Base-by-base conservation (phyloP, 2,888 invertebrate genomes). In the Azorinus chamasolen region DNA sequence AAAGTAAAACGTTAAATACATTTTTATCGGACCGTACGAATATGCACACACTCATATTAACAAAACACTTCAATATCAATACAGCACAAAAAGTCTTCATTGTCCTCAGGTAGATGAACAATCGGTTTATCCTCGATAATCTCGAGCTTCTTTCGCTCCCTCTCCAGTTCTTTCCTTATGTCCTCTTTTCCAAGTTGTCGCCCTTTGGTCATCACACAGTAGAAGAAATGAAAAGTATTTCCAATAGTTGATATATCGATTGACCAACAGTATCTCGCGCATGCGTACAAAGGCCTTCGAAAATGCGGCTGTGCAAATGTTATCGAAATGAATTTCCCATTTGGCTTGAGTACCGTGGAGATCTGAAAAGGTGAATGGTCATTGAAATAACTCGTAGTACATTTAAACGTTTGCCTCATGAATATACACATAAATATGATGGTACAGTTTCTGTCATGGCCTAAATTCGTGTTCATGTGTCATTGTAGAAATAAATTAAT, bases 221-320 rank as follows among this genome's bases (percentile, higher is more conserved):
- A 83, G 37, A 68, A 83, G 58, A 77, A 83, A 55, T 75, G 77
- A 62, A 83, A 83, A 6, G 61, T 55, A 10, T 66, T 54, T 27
- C 83, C 83, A 62, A 79, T 77, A 12, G 69, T 66, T 32, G 63
- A 63, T n/a, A 72, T 43, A 22, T 66, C 41, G 0, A 79, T 66
- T 41, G 69, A 53, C 83, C 83, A 79, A 27, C 59, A 57, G 48
- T 69, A 83, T 25, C 57, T 74, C 20, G 66, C 43, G 32, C 72
- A 43, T 12, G 83, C 79, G 61, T 79, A 83, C 20, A 72, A 43
- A 20, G 69, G 72, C 43, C 50, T 77, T 27, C 83, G 53, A 27
- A 83, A 83, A 57, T 83, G 83, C 14, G 83, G 77, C 57, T 83
- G 79, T 12, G 79, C 57, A 68, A 83, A 83, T 22, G 77, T 72